Conservation (phyloP, 2,888 invertebrate genomes). For the Drosophila atroscutellata region DNA sequence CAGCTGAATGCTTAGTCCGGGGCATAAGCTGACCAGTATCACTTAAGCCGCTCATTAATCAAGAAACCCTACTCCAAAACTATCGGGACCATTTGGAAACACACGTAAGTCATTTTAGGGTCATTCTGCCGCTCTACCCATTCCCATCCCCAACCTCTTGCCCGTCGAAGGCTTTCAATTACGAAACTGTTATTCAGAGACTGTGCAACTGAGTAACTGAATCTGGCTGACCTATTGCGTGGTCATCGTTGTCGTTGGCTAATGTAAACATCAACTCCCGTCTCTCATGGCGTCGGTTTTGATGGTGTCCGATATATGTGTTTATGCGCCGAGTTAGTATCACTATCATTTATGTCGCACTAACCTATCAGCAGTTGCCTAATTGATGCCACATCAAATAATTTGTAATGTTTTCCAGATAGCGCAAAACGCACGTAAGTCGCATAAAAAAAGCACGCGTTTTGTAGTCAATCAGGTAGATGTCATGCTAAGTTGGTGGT, state of each 20-base stretch:
- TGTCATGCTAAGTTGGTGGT: constrained; percentile 26
- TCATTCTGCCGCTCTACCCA: neutral
- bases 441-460: constrained; percentile 34
- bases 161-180: constrained; percentile 60
- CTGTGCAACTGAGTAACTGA: constrained; percentile 26
- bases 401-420: constrained; percentile 2
- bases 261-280: constrained; percentile 58
- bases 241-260: constrained; percentile 46
- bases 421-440: constrained; percentile 22
- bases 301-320: constrained; percentile 30
- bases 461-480: constrained; percentile 16
- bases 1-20: constrained; percentile 45
- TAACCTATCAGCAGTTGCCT: constrained; percentile 25
- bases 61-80: constrained; percentile 53
- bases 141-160: neutral
- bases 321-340: constrained; percentile 5
- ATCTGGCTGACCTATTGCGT: constrained; percentile 48
- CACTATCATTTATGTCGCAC: constrained; percentile 18
- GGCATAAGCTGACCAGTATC: constrained; percentile 54
- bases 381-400: constrained; percentile 7
- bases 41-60: constrained; percentile 78
- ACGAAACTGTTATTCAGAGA: constrained; percentile 72
- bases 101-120: constrained; percentile 51
- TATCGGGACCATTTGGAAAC: constrained; percentile 58
- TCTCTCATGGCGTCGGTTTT: constrained; percentile 28